Percentiles rank a stretch among this genome's conserved stretches.
Evolutionary conservation across 2,797 vertebrate genomes (phyloP).

Genomic region (Sphenopsis melanotis): DNA sequence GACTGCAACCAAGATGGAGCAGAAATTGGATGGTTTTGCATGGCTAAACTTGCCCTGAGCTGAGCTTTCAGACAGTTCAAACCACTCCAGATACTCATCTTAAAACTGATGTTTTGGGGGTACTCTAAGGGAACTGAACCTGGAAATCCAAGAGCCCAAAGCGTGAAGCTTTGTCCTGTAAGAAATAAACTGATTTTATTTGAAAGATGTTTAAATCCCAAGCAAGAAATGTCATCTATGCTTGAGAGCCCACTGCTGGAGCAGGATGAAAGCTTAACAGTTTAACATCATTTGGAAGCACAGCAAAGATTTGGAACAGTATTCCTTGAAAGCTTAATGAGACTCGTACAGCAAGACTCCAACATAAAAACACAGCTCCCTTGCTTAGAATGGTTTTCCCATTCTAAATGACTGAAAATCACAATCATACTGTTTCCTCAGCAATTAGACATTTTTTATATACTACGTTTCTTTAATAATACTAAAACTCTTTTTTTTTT

Average conservation of each 20-base stretch:
- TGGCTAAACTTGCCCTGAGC: not conserved
- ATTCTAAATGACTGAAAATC: conserved; percentile 25
- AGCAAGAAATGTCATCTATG: not conserved
- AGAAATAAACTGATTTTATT: not conserved
- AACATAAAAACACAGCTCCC: not conserved
- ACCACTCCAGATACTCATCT: not conserved
- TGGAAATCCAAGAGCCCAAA: not conserved
- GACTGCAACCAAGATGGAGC: conserved; percentile 15
- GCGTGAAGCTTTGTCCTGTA: not conserved
- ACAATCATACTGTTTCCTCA: conserved; percentile 35
- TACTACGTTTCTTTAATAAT: conserved; percentile 50
- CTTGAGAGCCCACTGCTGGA: not conserved
- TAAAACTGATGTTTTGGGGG: not conserved
- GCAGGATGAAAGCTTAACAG: not conserved
- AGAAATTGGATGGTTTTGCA: not conserved
- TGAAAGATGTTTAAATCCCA: not conserved
- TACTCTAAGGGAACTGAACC: not conserved
- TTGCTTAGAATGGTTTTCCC: not conserved
- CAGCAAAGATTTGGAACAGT: not conserved
- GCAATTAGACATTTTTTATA: conserved; percentile 55
- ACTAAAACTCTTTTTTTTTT: not conserved
- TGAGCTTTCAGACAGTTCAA: not conserved
- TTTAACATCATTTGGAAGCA: not conserved
- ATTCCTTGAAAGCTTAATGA: conserved; percentile 15
- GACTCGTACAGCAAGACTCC: not conserved